Conservation (phyloP, 2,113 vertebrate species). For the Xiphophorus maculatus region DNA sequence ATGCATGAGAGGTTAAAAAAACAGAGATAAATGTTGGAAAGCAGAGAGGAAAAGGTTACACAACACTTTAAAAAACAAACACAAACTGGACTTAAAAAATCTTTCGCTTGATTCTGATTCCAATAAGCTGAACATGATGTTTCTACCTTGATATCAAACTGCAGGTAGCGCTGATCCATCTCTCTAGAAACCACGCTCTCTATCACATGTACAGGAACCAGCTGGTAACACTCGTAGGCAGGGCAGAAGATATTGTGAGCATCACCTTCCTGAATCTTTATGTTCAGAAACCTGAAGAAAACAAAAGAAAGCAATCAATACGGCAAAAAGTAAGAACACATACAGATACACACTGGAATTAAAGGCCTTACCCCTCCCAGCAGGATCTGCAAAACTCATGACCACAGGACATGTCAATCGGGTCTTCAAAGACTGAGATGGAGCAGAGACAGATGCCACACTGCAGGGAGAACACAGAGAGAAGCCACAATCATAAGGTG, state of each 20-base stretch:
- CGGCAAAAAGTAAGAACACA: background rate
- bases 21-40: background rate
- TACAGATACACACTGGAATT: background rate
- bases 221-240: slow-evolving; percentile 74
- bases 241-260: slow-evolving; percentile 78
- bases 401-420: slow-evolving; percentile 77
- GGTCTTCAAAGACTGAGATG: slow-evolving; percentile 77
- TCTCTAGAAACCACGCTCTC: slow-evolving; percentile 76
- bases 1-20: background rate
- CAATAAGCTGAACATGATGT: background rate
- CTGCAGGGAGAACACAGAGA: slow-evolving; percentile 24
- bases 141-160: slow-evolving; percentile 77
- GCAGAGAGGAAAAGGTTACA: background rate
- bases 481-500: background rate
- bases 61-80: slow-evolving; percentile 1
- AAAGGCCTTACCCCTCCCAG: slow-evolving; percentile 68
- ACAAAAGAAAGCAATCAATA: background rate
- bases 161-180: slow-evolving; percentile 76
- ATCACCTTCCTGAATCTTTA: slow-evolving; percentile 76
- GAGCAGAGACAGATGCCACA: slow-evolving; percentile 77
- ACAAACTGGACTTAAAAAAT: background rate
- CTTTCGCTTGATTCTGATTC: background rate
- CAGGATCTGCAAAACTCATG: slow-evolving; percentile 76
- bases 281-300: slow-evolving; percentile 69
- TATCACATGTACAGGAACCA: slow-evolving; percentile 76